These are phyloP conservation scores for Sylvilagus bachmani DNA, from an alignment of 2,113 vertebrate genomes.

Conservation along the genomic window DNA sequence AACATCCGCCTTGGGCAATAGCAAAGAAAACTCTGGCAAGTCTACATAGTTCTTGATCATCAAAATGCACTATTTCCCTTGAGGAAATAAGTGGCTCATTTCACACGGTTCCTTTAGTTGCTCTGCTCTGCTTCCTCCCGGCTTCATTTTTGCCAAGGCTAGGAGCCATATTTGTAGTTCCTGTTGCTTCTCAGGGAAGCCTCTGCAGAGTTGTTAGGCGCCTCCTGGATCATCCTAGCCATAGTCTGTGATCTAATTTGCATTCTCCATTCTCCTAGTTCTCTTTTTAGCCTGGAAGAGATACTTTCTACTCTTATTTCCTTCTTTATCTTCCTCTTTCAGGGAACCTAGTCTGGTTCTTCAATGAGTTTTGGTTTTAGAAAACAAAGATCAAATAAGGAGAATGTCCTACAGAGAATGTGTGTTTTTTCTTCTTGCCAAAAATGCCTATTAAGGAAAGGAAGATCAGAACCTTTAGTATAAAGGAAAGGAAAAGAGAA, in stretches of 20 bases:
- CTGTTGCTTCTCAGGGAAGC: background rate
- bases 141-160: background rate
- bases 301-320: background rate
- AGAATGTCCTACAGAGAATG: background rate
- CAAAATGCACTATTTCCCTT: accelerated
- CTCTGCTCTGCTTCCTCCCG: background rate
- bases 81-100: background rate
- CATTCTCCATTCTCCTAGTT: background rate
- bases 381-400: constrained; percentile 28
- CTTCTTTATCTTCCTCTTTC: background rate
- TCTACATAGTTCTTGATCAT: background rate
- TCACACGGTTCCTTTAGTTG: background rate
- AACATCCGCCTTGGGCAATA: background rate
- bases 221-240: background rate
- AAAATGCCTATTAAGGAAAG: background rate
- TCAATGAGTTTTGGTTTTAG: background rate
- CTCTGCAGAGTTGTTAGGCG: background rate
- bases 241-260: background rate
- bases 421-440: background rate
- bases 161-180: background rate
- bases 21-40: background rate
- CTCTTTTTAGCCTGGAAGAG: background rate
- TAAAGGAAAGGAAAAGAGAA: background rate
- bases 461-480: background rate
- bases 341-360: background rate